Evolutionary conservation across 2,888 invertebrate genomes (phyloP), one percentile per base, ranked within the genome.

Genomic region (Drosophila pseudotalamancana): DNA sequence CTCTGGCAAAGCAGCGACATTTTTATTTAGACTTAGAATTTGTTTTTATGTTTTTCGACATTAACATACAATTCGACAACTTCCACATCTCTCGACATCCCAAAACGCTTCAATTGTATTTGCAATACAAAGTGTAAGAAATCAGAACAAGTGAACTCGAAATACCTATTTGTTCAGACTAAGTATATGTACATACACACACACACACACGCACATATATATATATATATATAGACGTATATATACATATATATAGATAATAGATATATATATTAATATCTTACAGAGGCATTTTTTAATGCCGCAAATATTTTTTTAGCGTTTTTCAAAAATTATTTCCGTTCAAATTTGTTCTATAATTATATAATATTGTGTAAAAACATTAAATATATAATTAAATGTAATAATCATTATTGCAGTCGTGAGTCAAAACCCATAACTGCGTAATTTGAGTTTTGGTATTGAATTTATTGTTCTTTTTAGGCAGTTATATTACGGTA

Each of bases 1-100:
- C 79, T 81, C 59, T 82, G 76, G 86, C 72, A 65, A 72, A 74
- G 79, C 79, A 71, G 83, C 76, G 70, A 83, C 72, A 85, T 66
- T 85, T 81, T 75, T 71, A 65, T 73, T 74, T 70, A 37, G 45
- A 69, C 74, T 64, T 69, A 45, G 59, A 68, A 68, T 63, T 69
- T 68, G 48, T 72, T 73, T 72, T 73, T 50, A 73, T 73, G 63
- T 63, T 63, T 62, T 51, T 53, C 63, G 59, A 46, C 59, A 63
- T 63, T 60, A 72, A 69, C 74, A 72, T 60, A 63, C 40, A 72
- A 73, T 73, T 73, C 74, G 69, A 73, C 62, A 72, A 72, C 73
- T 72, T 68, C 61, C 54, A 69, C 70, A 66, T 39, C 40, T 64
- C 34, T 31, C 18, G 37, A 18, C 25, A 34, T 43, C 18, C 23